These are phyloP conservation scores for Synergus gifuensis DNA, from an alignment of 2,888 invertebrate genomes.

Conservation along the genomic window DNA sequence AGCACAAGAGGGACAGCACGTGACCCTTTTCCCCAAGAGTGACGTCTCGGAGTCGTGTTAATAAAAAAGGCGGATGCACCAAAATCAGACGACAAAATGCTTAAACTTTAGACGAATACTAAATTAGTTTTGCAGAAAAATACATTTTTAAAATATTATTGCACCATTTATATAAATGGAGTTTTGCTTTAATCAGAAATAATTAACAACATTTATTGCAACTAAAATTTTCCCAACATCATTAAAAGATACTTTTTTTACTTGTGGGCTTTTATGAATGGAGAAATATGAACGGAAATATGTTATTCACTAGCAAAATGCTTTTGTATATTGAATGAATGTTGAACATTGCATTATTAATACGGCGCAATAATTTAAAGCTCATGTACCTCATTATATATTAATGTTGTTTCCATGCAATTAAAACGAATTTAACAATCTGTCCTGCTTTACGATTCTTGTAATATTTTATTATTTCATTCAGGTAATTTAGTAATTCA, in stretches of 20 bases:
- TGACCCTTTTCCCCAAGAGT: constrained; percentile 25
- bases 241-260: background rate
- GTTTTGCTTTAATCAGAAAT: background rate
- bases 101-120: background rate
- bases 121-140: background rate
- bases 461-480: background rate
- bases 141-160: background rate
- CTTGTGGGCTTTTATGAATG: background rate
- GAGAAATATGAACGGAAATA: background rate
- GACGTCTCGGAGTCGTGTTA: constrained; percentile 8
- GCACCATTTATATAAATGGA: too few species aligned
- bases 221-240: background rate
- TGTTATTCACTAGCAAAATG: background rate
- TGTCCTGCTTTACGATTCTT: background rate
- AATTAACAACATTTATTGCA: background rate
- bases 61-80: constrained; percentile 15
- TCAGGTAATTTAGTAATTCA: too few species aligned
- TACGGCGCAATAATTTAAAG: background rate
- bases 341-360: constrained; percentile 4
- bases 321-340: background rate
- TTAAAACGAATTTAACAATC: constrained; percentile 10
- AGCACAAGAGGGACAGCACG: constrained; percentile 23
- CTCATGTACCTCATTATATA: background rate
- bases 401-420: constrained; percentile 18
- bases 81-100: background rate